A percentile compares a stretch with the other conserved stretches of the same genome.
These are phyloP conservation scores for Drosophila cardini DNA, from an alignment of 1,140 invertebrate species.

Conservation along the genomic window DNA sequence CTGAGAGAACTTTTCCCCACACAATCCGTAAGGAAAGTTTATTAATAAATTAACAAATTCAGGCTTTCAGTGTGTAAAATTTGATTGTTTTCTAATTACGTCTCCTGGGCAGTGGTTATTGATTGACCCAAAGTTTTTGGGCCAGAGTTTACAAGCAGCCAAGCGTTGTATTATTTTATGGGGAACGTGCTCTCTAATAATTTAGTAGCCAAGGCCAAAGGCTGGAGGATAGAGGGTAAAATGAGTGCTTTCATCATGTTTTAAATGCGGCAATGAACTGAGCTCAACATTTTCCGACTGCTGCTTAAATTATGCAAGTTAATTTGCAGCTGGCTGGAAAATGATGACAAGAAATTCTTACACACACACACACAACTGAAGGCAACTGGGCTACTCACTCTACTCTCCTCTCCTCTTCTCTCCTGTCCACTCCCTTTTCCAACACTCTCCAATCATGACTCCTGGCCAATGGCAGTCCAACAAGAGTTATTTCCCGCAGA, in stretches of 20 bases:
- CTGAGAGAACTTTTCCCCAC: too few species aligned
- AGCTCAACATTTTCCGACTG: constrained; percentile 61
- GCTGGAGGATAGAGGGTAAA: constrained; percentile 26
- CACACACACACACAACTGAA: constrained; percentile 31
- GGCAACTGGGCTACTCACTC: not conserved
- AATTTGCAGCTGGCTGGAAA: constrained; percentile 73
- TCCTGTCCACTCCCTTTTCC: not conserved
- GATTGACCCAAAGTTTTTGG: not conserved
- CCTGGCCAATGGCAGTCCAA: constrained; percentile 48
- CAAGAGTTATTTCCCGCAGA: constrained; percentile 80
- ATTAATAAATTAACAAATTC: constrained; percentile 13
- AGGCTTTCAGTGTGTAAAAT: not conserved
- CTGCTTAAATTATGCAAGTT: constrained; percentile 78
- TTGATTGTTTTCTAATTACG: constrained; percentile 24
- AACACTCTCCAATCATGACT: not conserved
- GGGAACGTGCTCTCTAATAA: constrained; percentile 50
- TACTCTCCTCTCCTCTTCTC: not conserved
- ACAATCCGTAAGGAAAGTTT: not conserved
- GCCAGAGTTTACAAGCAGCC: constrained; percentile 2
- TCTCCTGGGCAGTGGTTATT: constrained; percentile 6
- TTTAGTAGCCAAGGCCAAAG: constrained; percentile 59
- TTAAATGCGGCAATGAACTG: constrained; percentile 71
- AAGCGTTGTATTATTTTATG: constrained; percentile 59
- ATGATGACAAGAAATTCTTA: constrained; percentile 77
- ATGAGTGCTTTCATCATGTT: constrained; percentile 45